phyloP scores from a whole-genome alignment of 2,113 vertebrate genomes.

The Sylvia atricapilla region DNA sequence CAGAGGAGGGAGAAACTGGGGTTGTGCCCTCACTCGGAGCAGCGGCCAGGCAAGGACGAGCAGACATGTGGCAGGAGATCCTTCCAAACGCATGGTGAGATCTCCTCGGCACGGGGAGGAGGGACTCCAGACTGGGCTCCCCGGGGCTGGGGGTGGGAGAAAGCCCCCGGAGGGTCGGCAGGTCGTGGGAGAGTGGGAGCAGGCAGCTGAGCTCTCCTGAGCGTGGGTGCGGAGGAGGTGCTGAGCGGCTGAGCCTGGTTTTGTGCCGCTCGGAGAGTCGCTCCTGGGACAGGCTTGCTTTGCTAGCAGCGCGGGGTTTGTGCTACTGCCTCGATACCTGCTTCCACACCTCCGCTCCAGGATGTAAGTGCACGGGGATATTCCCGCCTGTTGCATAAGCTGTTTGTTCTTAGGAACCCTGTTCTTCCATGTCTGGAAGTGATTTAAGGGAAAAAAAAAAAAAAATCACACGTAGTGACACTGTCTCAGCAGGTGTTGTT shows the following conservation, averaged over 20 bases:
- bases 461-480: background rate
- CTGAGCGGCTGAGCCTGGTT: background rate
- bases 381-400: background rate
- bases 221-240: background rate
- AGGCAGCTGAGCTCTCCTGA: background rate
- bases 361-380: background rate
- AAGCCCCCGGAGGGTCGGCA: background rate
- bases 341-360: background rate
- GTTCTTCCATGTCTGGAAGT: background rate
- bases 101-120: background rate
- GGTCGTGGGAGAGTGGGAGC: background rate
- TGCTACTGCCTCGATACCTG: background rate
- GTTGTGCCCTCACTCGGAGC: background rate
- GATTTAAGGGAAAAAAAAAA: background rate
- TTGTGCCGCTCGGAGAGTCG: background rate
- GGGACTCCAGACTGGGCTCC: accelerated
- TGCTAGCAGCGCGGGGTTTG: background rate
- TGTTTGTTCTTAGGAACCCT: background rate
- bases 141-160: background rate
- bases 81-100: slow-evolving; percentile 52
- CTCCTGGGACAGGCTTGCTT: background rate
- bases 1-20: background rate
- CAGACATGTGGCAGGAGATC: slow-evolving; percentile 49
- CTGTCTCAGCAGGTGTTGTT: background rate
- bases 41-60: background rate